A percentile compares a stretch with the other conserved stretches of the same genome.
phyloP scores from a whole-genome alignment of 2,888 invertebrate genomes.

The Caenorhabditis japonica region DNA sequence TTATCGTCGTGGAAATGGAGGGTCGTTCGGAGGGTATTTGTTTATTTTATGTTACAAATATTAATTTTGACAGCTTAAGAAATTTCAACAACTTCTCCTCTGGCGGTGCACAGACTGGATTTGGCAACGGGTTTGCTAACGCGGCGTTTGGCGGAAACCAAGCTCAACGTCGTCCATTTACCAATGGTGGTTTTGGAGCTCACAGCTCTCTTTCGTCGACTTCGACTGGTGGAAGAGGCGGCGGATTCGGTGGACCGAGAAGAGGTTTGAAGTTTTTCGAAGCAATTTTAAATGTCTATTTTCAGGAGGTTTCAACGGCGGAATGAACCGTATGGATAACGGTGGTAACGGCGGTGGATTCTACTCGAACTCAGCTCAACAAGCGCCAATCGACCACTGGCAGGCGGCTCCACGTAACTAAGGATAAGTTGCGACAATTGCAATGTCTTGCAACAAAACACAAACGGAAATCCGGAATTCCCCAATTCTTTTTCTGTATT shows the following conservation, averaged over 20 bases:
- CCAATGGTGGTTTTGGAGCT: conserved; percentile 48
- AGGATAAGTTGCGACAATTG: conserved; percentile 9
- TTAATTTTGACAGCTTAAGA: no score
- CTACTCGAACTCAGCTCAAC: conserved; percentile 13
- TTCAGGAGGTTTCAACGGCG: conserved; percentile 40
- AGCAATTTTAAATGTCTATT: no score
- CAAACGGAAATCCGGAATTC: conserved; percentile 48
- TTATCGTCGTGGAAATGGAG: conserved; percentile 42
- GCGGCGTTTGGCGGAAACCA: conserved; percentile 21
- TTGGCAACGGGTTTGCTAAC: conserved; percentile 6
- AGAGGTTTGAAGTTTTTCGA: conserved; percentile 11
- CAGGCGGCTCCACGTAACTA: conserved; percentile 40
- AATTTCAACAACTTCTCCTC: conserved; percentile 12
- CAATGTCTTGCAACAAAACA: conserved; percentile 9
- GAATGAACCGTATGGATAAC: conserved; percentile 14
- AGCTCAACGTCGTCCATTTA: conserved; percentile 38
- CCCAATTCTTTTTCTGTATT: conserved; percentile 7
- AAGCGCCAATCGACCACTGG: conserved; percentile 49
- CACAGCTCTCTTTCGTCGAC: conserved; percentile 36
- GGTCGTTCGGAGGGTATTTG: conserved; percentile 37
- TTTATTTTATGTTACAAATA: no score
- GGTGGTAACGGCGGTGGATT: conserved; percentile 18
- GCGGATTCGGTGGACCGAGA: conserved; percentile 31
- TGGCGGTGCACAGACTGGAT: conserved; percentile 9
- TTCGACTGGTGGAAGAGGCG: conserved; percentile 10